Evolutionary conservation across 2,888 invertebrate genomes (phyloP), one percentile per base, ranked within the genome.

Genomic region (Neoitamus cyanurus): DNA sequence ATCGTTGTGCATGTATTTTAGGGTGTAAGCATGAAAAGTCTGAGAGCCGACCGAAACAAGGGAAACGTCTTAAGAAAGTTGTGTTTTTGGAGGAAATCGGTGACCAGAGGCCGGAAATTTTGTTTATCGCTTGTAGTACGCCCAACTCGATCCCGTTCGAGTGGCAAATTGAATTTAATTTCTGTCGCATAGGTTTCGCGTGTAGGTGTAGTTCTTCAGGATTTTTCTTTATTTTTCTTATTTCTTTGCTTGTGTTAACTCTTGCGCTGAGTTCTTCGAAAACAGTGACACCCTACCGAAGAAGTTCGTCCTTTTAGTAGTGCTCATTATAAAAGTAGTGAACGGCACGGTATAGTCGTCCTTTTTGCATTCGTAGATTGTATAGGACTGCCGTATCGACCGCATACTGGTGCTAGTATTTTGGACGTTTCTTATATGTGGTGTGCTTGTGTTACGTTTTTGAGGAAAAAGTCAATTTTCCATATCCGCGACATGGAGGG

Each of bases 401-500:
- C 46, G 28, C 5, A 25, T 69, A 68, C 31, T 34, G 25, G 58
- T 37, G 69, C 25, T 82, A 34, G 68, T 82, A 69, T 78, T 34
- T 36, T 73, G n/a, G 36, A 36, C 73, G 11, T 34, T 73, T 78
- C 31, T 68, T 46, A 25, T 36, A 58, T 42, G n/a, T 58, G 25
- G 28, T 73, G 83, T 84, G 77, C 73, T 80, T 77, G 84, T 83
- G 78, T 84, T 80, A 84, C 34, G 73, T 83, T 83, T 83, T 83
- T 48, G 86, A 85, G 86, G 86, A 87, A 88, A 88, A 88, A 88
- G 87, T 88, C 87, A 88, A 88, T 87, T 88, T 88, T 87, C 87
- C 87, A 86, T 88, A 86, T 87, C 86, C 87, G 87, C 87, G 88
- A 87, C 86, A 87, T 87, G 88, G 88, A 88, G 88, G 88, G 88